Evolutionary conservation across 2,888 invertebrate genomes (phyloP), one percentile per base, ranked within the genome.

Genomic region (Cinara cedri): DNA sequence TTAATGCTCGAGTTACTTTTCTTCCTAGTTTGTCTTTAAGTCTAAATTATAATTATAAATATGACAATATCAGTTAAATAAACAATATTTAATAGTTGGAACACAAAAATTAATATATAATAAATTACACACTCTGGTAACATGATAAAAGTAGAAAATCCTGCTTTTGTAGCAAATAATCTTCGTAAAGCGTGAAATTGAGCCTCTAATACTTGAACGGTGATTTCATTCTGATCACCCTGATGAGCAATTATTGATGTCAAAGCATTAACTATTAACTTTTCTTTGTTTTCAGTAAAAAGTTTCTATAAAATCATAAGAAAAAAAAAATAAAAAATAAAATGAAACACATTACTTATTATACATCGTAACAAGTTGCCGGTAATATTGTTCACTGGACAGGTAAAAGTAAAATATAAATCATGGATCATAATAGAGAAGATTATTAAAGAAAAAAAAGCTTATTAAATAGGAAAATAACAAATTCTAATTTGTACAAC

Each of bases 251-350:
- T 90, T 46, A 99, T 88, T 0, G 96, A 90, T 83, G 91, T 92
- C 82, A 99, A 86, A n/a, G 97, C 96, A 49, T 92, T 92, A 51
- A 93, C 91, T 83, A 99, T 98, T 83, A 98, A 87, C 87, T 97
- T 97, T 87, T 98, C 98, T 86, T 99, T 99, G 87, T 98, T 99
- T 87, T 98, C 96, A 11, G 97, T 93, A 88, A 98, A 98, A 82
- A 98, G 89, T 82, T 97, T 94, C 97, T 97, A 87, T 51, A 88
- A 34, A n/a, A n/a, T 87, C 85, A 82, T 83, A 81, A 54, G 42
- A 57, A 44, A 44, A 60, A 57, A 21, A 0, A 65, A 46, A 49
- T 66, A 34, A 8, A 14, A 14, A 63, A 63, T 13, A 44, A 1
- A 44, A 44, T 63, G 8, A 63, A 42, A 21, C 0, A 19, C 0